phyloP scores from a whole-genome alignment of 2,113 vertebrate species.

The Archocentrus centrarchus region DNA sequence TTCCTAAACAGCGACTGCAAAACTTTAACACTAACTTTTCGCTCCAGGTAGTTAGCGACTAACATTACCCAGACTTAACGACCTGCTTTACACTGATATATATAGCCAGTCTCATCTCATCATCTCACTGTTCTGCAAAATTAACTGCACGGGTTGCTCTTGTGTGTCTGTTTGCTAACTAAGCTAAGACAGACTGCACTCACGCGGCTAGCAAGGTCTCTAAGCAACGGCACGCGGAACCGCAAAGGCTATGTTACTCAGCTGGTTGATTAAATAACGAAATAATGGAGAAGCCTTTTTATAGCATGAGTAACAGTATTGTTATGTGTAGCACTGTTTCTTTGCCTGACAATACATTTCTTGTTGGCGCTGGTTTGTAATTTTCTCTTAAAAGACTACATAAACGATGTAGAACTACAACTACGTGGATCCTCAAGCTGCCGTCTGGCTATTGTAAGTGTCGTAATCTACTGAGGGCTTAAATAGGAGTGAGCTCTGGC shows the following conservation, averaged over 20 bases:
- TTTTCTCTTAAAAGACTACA: not conserved
- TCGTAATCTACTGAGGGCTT: conserved; percentile 30
- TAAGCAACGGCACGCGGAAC: conserved; percentile 56
- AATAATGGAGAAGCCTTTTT: rapidly evolving
- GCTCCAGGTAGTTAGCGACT: conserved; percentile 4
- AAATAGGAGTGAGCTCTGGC: conserved; percentile 67
- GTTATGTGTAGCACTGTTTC: too few relatives aligned
- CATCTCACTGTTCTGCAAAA: rapidly evolving
- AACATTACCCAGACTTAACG: not conserved
- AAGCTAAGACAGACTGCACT: conserved; percentile 2
- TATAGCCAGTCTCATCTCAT: not conserved
- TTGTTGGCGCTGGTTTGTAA: not conserved
- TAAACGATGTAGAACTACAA: conserved; percentile 51
- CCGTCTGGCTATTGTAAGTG: conserved; percentile 20
- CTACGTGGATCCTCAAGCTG: not conserved
- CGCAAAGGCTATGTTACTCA: conserved; percentile 26
- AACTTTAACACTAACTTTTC: not conserved
- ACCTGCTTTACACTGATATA: not conserved
- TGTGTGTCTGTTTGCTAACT: not conserved
- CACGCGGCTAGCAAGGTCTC: conserved; percentile 47
- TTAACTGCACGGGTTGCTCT: too few relatives aligned
- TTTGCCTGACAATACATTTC: not conserved
- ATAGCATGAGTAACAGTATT: rapidly evolving
- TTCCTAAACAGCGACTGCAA: not conserved
- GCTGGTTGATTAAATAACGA: not conserved